These are phyloP conservation scores for Psittacara wagleri DNA, from an alignment of 2,113 vertebrate species.

Conservation along the genomic window DNA sequence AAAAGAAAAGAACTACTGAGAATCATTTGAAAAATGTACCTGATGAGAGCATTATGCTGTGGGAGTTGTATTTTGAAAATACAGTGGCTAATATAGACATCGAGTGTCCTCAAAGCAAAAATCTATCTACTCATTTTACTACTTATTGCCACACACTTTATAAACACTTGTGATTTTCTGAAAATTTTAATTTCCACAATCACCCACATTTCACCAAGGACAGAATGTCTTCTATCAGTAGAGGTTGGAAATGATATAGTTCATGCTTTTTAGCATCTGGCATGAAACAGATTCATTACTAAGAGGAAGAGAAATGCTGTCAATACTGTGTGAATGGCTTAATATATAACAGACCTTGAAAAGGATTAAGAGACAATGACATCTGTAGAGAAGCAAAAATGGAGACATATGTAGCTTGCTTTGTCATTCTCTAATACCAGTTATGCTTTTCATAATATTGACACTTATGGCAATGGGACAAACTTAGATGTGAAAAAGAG, in stretches of 20 bases:
- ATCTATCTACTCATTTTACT: not conserved
- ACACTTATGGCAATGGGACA: conserved; percentile 41
- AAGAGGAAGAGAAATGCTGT: not conserved
- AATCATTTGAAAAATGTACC: not conserved
- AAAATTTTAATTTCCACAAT: not conserved
- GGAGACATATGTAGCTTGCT: not conserved
- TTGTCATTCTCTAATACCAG: conserved; percentile 17
- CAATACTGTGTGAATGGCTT: not conserved
- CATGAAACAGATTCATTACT: not conserved
- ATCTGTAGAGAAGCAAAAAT: not conserved
- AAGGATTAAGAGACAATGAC: not conserved
- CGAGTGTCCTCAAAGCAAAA: not conserved
- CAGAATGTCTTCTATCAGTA: not conserved
- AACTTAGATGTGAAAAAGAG: conserved; percentile 70
- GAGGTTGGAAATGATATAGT: not conserved
- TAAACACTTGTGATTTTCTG: not conserved
- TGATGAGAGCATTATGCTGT: not conserved
- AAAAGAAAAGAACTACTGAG: not conserved
- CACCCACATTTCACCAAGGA: not conserved
- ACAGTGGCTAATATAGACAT: not conserved
- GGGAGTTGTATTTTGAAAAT: not conserved
- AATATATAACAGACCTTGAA: not conserved
- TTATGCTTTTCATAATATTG: conserved; percentile 36
- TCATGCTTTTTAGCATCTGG: not conserved
- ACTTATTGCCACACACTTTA: not conserved